Percentiles rank a stretch among this genome's conserved stretches.
phyloP scores from a whole-genome alignment of 2,113 vertebrate genomes.

The Myrmophylax atrothorax region DNA sequence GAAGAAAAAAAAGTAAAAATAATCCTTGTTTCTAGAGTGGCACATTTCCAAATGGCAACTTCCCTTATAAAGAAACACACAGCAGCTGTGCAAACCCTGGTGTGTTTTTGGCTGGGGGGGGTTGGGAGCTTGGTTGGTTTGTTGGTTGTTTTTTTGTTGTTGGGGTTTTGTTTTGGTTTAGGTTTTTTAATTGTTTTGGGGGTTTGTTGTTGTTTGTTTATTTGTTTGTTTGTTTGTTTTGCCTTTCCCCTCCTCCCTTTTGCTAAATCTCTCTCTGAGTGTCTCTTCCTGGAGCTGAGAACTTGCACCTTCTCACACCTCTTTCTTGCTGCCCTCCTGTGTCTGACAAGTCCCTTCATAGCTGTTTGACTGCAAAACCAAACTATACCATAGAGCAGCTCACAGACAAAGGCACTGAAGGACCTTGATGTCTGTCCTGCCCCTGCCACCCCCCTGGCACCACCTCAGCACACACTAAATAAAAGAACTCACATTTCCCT shows the following conservation, averaged over 20 bases:
- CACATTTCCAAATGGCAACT: background rate
- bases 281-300: background rate
- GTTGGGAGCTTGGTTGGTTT: no score
- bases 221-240: background rate
- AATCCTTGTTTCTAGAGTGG: background rate
- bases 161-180: no score
- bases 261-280: background rate
- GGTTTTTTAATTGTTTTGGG: no score
- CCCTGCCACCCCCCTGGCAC: background rate
- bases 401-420: background rate
- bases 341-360: background rate
- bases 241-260: background rate
- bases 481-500: background rate
- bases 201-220: no score
- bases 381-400: constrained; percentile 27
- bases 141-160: no score
- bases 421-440: background rate
- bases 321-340: background rate
- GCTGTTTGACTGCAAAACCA: background rate
- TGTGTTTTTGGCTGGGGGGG: background rate
- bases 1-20: background rate
- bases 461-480: background rate
- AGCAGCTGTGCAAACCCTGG: background rate
- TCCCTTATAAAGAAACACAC: background rate
- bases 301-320: rapidly evolving